Evolutionary conservation across 2,797 vertebrate species (phyloP), one percentile per base, ranked within the genome.

Genomic region (Acanthurus lineatus): DNA sequence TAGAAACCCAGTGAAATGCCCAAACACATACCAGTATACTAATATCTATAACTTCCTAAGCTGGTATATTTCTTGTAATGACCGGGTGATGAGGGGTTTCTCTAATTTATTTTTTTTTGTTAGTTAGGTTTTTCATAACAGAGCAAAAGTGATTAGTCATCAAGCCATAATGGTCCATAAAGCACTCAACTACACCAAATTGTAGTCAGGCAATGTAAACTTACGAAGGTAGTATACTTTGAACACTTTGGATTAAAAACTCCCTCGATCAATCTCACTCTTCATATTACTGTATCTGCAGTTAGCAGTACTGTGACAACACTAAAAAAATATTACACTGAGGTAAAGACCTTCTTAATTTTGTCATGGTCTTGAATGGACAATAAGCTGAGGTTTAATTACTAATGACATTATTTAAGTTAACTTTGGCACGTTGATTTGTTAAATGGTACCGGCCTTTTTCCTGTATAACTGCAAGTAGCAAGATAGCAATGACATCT

Each of bases 151-250:
- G 81, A 82, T 84, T 56, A 71, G 42, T 53, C 71, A 54, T 69
- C 38, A 54, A 83, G 40, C 25, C 63, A 25, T 72, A 57, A 69
- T 73, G 79, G 62, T 89, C 89, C 70, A 44, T 70, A 70, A 79
- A 78, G 15, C 44, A 19, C 61, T 83, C 57, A 65, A 52, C 57
- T 79, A 69, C 77, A 87, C 82, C 87, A 89, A 89, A 82, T 77
- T 88, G 84, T 75, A 85, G 87, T 85, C 60, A 57, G 52, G 61
- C 15, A 42, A 32, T 74, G 73, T 90, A 67, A 89, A 82, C 89
- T 89, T 90, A 73, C 45, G 81, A 69, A 61, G 77, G 56, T 40
- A 42, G 10, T 67, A 32, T 32, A 32, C 28, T 4, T 5, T n/a
- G n/a, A 14, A 65, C 16, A 42, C 20, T 57, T 17, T 42, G 19